A percentile compares a stretch with the other conserved stretches of the same genome.
These are phyloP conservation scores for Eurystomus gularis DNA, from an alignment of 2,113 vertebrate genomes.

Conservation along the genomic window DNA sequence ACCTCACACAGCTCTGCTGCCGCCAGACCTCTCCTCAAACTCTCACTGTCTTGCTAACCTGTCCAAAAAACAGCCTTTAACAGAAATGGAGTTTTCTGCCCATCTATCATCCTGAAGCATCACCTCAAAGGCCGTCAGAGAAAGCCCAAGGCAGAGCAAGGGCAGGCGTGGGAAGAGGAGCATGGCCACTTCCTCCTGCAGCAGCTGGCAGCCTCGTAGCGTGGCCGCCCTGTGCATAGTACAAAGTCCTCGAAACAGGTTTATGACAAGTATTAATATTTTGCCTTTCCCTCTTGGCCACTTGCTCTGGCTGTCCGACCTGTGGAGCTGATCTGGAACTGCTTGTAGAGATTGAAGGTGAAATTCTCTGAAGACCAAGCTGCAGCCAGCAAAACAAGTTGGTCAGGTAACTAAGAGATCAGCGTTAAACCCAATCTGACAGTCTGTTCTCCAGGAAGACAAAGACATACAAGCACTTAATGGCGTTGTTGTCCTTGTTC, in stretches of 20 bases:
- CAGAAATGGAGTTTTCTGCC: neutral
- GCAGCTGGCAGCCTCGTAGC: neutral
- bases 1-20: neutral
- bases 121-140: neutral
- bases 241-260: neutral
- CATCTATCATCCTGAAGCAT: no score
- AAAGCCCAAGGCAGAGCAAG: neutral
- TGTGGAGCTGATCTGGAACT: neutral
- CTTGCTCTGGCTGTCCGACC: neutral
- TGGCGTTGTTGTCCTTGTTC: neutral
- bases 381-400: neutral
- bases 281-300: neutral
- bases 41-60: rapidly evolving
- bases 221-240: rapidly evolving
- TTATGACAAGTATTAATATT: neutral
- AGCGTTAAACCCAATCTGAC: neutral
- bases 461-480: neutral
- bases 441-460: neutral
- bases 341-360: neutral
- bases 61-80: neutral
- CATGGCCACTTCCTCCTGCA: rapidly evolving
- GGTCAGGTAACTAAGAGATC: neutral
- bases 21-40: neutral
- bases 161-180: neutral
- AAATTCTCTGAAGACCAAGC: neutral